Percentiles rank a stretch among this genome's conserved stretches.
Evolutionary conservation across 1,140 invertebrate genomes (phyloP).

Genomic region (Teleopsis dalmanni): DNA sequence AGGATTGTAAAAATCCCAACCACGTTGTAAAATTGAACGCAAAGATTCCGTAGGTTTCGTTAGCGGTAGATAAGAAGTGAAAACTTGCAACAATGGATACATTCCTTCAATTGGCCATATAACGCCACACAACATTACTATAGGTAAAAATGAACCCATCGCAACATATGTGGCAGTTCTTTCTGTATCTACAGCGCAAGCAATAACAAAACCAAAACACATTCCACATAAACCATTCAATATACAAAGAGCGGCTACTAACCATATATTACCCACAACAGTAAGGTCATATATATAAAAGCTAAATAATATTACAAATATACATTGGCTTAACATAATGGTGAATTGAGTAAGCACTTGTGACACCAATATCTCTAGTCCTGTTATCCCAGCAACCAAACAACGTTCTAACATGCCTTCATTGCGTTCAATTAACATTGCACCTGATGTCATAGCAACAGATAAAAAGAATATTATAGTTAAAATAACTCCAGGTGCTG

Average conservation of each 20-base stretch:
- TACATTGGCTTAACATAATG: constrained; percentile 77
- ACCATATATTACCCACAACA: constrained; percentile 65
- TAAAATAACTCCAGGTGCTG: constrained; percentile 86
- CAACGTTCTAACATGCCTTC: constrained; percentile 84
- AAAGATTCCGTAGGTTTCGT: constrained; percentile 91
- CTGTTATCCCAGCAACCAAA: constrained; percentile 69
- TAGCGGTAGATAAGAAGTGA: constrained; percentile 75
- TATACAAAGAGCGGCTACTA: constrained; percentile 69
- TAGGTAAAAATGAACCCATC: constrained; percentile 87
- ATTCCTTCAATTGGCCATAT: constrained; percentile 82
- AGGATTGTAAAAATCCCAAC: constrained; percentile 70
- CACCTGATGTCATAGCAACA: constrained; percentile 82
- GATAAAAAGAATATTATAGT: constrained; percentile 93
- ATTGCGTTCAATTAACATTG: constrained; percentile 83
- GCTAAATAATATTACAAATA: constrained; percentile 71
- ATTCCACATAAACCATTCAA: constrained; percentile 86
- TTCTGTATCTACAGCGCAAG: constrained; percentile 80
- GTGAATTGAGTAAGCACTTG: constrained; percentile 82
- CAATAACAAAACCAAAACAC: constrained; percentile 88
- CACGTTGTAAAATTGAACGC: constrained; percentile 76
- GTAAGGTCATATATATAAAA: constrained; percentile 78
- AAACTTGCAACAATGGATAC: constrained; percentile 66
- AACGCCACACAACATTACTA: constrained; percentile 80
- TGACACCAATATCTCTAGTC: constrained; percentile 69
- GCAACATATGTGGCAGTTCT: constrained; percentile 87